A percentile compares a stretch with the other conserved stretches of the same genome.
Conservation (phyloP, 1,140 invertebrate species). For the Pseudomyrmex gracilis region DNA sequence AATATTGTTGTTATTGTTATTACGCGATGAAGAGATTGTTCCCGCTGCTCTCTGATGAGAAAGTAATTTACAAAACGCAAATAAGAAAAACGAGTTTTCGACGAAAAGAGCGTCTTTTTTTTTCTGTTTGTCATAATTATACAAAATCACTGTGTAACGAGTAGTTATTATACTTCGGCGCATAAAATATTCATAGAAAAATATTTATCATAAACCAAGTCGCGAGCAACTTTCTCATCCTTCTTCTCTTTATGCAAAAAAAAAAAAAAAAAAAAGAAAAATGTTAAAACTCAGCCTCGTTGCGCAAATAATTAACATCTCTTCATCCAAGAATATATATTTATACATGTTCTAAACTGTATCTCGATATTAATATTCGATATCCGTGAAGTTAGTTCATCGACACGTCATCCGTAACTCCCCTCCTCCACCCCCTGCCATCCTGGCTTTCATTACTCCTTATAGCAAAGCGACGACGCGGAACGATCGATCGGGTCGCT, state of each 20-base stretch:
- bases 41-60: no score
- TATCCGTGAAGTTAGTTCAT: constrained; percentile 63
- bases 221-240: background rate
- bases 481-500: constrained; percentile 67
- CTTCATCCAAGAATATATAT: no score
- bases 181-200: background rate
- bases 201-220: background rate
- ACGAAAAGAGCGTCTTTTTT: background rate
- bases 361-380: constrained; percentile 51
- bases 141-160: no score
- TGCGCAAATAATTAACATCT: constrained; percentile 30
- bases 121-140: background rate
- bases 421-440: background rate
- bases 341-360: constrained; percentile 22
- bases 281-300: background rate
- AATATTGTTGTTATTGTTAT: no score
- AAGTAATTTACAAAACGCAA: no score
- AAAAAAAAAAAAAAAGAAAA: background rate
- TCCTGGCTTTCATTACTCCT: constrained; percentile 59
- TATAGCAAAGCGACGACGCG: constrained; percentile 65
- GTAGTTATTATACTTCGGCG: background rate
- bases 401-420: constrained; percentile 36
- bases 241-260: background rate
- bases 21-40: no score
- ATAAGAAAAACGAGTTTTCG: background rate